Conservation (phyloP, 2,888 invertebrate genomes). For the Lasioglossum vierecki region DNA sequence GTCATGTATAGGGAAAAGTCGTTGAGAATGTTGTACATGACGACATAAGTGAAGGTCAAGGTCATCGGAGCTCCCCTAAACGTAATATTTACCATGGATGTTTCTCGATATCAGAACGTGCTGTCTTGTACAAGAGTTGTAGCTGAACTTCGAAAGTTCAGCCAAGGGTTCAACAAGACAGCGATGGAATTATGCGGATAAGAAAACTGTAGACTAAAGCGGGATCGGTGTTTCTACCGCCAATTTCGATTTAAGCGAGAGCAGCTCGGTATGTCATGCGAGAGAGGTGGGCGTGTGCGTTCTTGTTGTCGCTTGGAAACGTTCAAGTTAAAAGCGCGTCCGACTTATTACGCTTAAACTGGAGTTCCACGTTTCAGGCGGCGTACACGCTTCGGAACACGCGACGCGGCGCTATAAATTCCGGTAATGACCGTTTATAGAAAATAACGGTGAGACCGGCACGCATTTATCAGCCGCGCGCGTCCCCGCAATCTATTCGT, state of each 20-base stretch:
- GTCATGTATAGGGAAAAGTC: too few species aligned
- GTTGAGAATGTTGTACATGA: too few species aligned
- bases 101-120: too few species aligned
- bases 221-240: not conserved
- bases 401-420: constrained; percentile 56
- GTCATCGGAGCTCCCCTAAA: too few species aligned
- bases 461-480: constrained; percentile 68
- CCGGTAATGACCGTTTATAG: constrained; percentile 72
- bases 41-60: too few species aligned
- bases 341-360: constrained; percentile 45
- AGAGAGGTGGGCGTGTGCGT: constrained; percentile 28
- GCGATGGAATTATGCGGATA: not conserved
- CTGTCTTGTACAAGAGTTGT: not conserved
- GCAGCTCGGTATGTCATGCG: constrained; percentile 22
- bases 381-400: constrained; percentile 42
- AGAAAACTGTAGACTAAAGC: not conserved
- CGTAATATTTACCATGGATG: too few species aligned
- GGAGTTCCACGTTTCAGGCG: constrained; percentile 42
- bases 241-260: constrained; percentile 34
- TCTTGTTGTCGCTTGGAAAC: constrained; percentile 38
- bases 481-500: constrained; percentile 65
- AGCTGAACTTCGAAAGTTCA: not conserved
- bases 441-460: constrained; percentile 65
- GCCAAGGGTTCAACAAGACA: not conserved
- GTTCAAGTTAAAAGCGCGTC: constrained; percentile 47